These are phyloP conservation scores for Drosophila putrida DNA, from an alignment of 2,888 invertebrate species.

Conservation along the genomic window DNA sequence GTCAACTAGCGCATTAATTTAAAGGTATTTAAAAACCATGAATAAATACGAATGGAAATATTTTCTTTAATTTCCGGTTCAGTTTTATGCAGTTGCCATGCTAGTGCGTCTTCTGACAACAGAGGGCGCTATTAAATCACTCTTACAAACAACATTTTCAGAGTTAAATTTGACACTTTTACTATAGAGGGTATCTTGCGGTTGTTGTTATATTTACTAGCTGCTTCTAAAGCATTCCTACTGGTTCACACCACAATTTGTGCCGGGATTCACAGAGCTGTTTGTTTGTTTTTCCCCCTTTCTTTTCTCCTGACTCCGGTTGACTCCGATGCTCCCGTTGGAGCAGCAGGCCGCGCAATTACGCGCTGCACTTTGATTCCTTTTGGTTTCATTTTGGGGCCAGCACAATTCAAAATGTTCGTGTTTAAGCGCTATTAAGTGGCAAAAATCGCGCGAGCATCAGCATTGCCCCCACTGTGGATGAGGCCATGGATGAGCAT, in stretches of 20 bases:
- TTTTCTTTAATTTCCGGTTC: background rate
- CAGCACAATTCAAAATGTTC: conserved; percentile 80
- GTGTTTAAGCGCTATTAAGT: conserved; percentile 85
- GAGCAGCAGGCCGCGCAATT: conserved; percentile 65
- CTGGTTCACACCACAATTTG: conserved; percentile 78
- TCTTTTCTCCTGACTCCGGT: background rate
- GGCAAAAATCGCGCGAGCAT: conserved; percentile 81
- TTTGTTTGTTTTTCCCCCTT: conserved; percentile 57
- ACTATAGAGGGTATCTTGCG: conserved; percentile 26
- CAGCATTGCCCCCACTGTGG: conserved; percentile 50
- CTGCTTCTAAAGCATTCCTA: conserved; percentile 16
- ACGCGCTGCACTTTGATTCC: conserved; percentile 79
- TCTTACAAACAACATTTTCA: background rate
- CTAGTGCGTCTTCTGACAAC: conserved; percentile 1
- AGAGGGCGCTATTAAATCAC: background rate
- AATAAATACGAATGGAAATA: background rate
- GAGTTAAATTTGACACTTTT: background rate
- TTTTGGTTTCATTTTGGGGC: conserved; percentile 32
- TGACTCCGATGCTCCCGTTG: conserved; percentile 52
- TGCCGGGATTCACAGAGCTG: conserved; percentile 43
- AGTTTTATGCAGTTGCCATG: background rate
- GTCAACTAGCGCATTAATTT: too few relatives aligned
- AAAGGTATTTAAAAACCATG: too few relatives aligned
- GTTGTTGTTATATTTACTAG: background rate
- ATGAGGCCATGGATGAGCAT: conserved; percentile 24